Percentiles rank a stretch among this genome's conserved stretches.
Conservation (phyloP, 2,888 invertebrate genomes). For the Gari tellinella region DNA sequence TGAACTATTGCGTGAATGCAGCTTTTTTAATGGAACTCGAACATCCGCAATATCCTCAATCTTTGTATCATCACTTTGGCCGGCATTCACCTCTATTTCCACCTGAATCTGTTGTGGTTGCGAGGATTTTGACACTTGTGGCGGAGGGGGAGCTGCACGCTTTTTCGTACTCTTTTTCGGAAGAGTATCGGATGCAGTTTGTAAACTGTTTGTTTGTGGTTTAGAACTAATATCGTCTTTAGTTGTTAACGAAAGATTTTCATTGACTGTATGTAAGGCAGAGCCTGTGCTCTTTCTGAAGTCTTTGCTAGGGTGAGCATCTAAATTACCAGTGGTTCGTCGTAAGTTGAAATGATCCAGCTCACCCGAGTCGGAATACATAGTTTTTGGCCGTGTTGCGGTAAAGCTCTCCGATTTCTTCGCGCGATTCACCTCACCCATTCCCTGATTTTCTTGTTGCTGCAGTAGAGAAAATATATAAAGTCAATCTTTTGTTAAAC, state of each 20-base stretch:
- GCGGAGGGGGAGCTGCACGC: conserved; percentile 83
- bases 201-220: conserved; percentile 10
- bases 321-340: conserved; percentile 25
- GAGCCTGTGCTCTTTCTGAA: conserved; percentile 48
- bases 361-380: conserved; percentile 54
- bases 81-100: conserved; percentile 60
- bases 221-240: conserved; percentile 6
- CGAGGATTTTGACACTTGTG: conserved; percentile 51
- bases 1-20: conserved; percentile 89
- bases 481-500: too few species aligned
- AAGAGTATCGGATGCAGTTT: conserved; percentile 32
- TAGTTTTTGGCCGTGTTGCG: conserved; percentile 49
- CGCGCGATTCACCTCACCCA: conserved; percentile 1
- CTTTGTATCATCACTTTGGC: conserved; percentile 32
- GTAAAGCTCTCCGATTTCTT: conserved; percentile 39
- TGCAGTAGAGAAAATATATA: too few species aligned
- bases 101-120: conserved; percentile 63
- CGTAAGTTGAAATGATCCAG: conserved; percentile 46
- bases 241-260: conserved; percentile 44
- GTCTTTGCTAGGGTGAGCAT: conserved; percentile 18
- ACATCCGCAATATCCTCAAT: conserved; percentile 49
- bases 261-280: conserved; percentile 43
- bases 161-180: conserved; percentile 75
- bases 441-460: too few species aligned
- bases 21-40: conserved; percentile 73